Conservation (phyloP, 1,140 invertebrate genomes). For the Orius insidiosus region DNA sequence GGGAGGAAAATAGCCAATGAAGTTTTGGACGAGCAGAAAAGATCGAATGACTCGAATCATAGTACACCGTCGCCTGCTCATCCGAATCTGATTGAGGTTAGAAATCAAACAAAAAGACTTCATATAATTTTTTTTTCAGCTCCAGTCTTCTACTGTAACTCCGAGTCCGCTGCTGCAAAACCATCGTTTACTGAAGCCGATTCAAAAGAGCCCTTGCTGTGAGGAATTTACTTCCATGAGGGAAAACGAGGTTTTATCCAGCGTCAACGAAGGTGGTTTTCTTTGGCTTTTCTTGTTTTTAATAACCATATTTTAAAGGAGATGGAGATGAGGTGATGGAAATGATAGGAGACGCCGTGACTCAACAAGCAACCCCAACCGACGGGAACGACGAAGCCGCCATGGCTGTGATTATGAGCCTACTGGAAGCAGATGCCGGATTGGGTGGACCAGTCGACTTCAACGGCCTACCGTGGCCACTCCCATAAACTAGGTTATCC, state of each 20-base stretch:
- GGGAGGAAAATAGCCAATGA: constrained; percentile 59
- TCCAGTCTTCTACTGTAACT: too few species aligned
- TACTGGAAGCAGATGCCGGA: constrained; percentile 64
- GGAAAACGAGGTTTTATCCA: not conserved
- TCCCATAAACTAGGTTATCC: constrained; percentile 34
- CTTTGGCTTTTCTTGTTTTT: not conserved
- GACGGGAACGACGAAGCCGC: constrained; percentile 77
- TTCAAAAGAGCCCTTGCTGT: too few species aligned
- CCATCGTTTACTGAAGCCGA: constrained; percentile 10
- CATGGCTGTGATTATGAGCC: constrained; percentile 84
- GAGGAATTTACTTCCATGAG: not conserved
- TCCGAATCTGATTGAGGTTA: not conserved
- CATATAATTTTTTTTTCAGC: too few species aligned
- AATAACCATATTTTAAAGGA: too few species aligned
- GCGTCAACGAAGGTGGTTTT: not conserved
- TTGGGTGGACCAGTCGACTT: constrained; percentile 69
- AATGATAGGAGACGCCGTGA: constrained; percentile 35
- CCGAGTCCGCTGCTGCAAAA: constrained; percentile 16
- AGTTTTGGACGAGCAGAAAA: constrained; percentile 37
- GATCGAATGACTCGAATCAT: constrained; percentile 28
- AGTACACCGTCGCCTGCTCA: constrained; percentile 21
- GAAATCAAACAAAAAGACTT: too few species aligned
- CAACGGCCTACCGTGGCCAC: constrained; percentile 69
- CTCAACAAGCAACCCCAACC: constrained; percentile 30
- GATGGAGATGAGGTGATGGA: constrained; percentile 38